Evolutionary conservation across 2,113 vertebrate species (phyloP).

Genomic region (Plecotus auritus): DNA sequence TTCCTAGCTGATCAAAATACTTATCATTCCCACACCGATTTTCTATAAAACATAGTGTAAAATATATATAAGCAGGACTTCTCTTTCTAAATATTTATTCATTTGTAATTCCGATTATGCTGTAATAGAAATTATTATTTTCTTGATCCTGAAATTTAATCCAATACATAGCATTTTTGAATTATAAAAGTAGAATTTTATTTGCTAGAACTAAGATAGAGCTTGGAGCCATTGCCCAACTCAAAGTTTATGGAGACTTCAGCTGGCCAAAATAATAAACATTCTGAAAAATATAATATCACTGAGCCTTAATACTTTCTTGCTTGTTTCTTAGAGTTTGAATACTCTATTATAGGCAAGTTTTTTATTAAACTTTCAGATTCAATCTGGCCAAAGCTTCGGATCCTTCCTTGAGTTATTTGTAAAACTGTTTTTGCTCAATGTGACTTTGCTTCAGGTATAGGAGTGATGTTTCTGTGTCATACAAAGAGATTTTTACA

Average conservation of each 20-base stretch:
- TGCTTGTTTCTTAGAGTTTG: neutral
- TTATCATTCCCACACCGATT: neutral
- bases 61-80: neutral
- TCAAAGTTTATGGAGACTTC: neutral
- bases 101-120: neutral
- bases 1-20: neutral
- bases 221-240: neutral
- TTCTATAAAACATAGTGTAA: neutral
- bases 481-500: neutral
- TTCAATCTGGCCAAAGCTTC: neutral
- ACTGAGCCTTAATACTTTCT: neutral
- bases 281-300: neutral
- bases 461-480: neutral
- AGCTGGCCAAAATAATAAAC: neutral
- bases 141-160: neutral
- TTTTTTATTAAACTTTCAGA: neutral
- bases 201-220: neutral
- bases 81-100: neutral
- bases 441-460: neutral
- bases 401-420: neutral
- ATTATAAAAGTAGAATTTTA: neutral
- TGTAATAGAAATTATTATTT: neutral
- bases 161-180: neutral
- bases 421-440: conserved; percentile 20
- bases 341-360: neutral